Evolutionary conservation across 2,888 invertebrate genomes (phyloP).

Genomic region (Spodoptera littoralis): DNA sequence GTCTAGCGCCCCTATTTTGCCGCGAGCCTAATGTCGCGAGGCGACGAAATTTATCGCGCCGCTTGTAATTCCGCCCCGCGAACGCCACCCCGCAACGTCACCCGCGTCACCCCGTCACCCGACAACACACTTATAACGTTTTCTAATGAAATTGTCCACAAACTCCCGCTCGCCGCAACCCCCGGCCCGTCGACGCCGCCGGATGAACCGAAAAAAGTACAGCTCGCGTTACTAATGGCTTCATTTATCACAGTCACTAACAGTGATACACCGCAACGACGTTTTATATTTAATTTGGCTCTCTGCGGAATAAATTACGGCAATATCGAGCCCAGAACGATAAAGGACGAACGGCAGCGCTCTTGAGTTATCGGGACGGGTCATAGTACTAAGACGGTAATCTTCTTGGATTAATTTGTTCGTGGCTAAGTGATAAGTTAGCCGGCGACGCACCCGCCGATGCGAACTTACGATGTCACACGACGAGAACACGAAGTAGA

Average conservation of each 20-base stretch:
- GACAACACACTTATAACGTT: slow-evolving; percentile 86
- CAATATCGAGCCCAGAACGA: slow-evolving; percentile 83
- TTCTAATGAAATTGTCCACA: slow-evolving; percentile 89
- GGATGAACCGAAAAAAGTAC: slow-evolving; percentile 88
- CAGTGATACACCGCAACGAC: slow-evolving; percentile 88
- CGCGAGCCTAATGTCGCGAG: slow-evolving; percentile 82
- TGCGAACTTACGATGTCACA: slow-evolving; percentile 73
- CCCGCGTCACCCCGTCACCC: slow-evolving; percentile 82
- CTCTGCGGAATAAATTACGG: slow-evolving; percentile 86
- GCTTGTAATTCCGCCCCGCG: slow-evolving; percentile 84
- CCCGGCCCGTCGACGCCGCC: slow-evolving; percentile 83
- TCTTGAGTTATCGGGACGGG: slow-evolving; percentile 82
- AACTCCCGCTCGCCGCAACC: slow-evolving; percentile 83
- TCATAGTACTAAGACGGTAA: slow-evolving; percentile 80
- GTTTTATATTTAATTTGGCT: slow-evolving; percentile 89
- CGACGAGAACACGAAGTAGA: slow-evolving; percentile 64
- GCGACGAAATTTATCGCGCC: slow-evolving; percentile 87
- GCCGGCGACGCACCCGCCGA: slow-evolving; percentile 63
- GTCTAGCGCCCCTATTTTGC: slow-evolving; percentile 73
- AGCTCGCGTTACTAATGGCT: slow-evolving; percentile 89
- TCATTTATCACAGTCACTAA: slow-evolving; percentile 89
- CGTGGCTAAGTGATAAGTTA: slow-evolving; percentile 85
- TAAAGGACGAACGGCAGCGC: slow-evolving; percentile 78
- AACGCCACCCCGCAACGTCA: slow-evolving; percentile 69
- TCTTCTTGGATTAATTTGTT: slow-evolving; percentile 85